phyloP scores from a whole-genome alignment of 2,888 invertebrate species.

The Hypsopygia costalis region DNA sequence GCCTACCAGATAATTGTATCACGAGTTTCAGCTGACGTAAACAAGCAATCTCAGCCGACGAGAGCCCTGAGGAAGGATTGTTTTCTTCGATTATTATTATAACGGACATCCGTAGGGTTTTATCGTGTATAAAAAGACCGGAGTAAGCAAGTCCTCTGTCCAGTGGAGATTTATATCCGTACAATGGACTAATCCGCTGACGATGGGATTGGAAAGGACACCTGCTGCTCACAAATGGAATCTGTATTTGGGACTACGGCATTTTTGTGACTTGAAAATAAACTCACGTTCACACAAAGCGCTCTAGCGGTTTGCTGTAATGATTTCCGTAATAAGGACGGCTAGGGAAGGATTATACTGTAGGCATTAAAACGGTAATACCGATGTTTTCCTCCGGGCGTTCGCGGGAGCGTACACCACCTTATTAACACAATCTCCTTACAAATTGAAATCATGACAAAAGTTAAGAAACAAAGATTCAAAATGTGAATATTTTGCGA shows the following conservation, averaged over 20 bases:
- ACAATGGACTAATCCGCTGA: conserved; percentile 67
- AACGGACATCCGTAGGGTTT: conserved; percentile 19
- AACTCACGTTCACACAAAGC: conserved; percentile 18
- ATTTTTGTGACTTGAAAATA: conserved; percentile 27
- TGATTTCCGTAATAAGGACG: conserved; percentile 6
- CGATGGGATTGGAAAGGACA: conserved; percentile 65
- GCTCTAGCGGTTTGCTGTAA: conserved; percentile 3
- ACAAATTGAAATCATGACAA: conserved; percentile 12
- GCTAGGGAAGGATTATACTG: conserved; percentile 10
- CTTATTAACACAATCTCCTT: conserved; percentile 12
- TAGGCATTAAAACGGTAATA: conserved; percentile 8
- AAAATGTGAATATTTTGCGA: too few relatives aligned
- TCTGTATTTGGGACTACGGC: conserved; percentile 37
- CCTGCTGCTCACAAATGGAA: conserved; percentile 65
- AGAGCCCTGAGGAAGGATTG: conserved; percentile 20
- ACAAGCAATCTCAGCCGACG: conserved; percentile 33
- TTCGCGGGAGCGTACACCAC: conserved; percentile 8
- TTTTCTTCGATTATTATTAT: conserved; percentile 35
- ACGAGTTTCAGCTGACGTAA: conserved; percentile 32
- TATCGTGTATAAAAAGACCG: conserved; percentile 37
- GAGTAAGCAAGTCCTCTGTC: conserved; percentile 45
- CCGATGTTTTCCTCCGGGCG: conserved; percentile 12
- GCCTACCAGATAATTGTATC: conserved; percentile 36
- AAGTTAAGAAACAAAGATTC: background rate
- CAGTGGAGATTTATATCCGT: conserved; percentile 58